These are phyloP conservation scores for Cyclargus thomasi DNA, from an alignment of 1,140 invertebrate species.

Conservation along the genomic window DNA sequence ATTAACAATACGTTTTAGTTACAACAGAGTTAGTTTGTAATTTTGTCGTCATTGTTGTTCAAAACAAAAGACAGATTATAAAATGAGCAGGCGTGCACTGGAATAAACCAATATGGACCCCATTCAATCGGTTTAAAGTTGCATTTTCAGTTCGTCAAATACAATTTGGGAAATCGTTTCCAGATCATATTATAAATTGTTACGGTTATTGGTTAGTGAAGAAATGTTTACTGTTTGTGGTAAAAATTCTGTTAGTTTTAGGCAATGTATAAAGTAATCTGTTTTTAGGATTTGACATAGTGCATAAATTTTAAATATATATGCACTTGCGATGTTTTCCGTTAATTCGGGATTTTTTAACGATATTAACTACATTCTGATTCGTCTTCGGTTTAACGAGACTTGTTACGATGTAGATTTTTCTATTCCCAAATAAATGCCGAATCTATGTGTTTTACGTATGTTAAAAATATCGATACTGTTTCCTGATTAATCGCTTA, in stretches of 20 bases:
- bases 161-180: slow-evolving; percentile 2
- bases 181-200: slow-evolving; percentile 1
- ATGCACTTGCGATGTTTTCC: no score
- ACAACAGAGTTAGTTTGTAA: slow-evolving; percentile 10
- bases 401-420: no score
- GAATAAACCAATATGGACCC: neutral
- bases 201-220: slow-evolving; percentile 8
- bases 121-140: neutral
- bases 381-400: no score
- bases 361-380: no score
- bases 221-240: neutral
- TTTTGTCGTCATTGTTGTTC: slow-evolving; percentile 6
- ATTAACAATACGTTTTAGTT: slow-evolving; percentile 7
- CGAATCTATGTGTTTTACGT: no score
- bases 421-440: no score
- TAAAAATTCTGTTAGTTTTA: neutral
- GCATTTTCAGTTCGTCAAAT: neutral
- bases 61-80: slow-evolving; percentile 12
- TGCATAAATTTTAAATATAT: no score
- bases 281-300: no score
- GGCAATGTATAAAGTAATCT: neutral
- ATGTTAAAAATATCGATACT: no score
- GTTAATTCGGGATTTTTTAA: no score
- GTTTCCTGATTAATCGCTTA: no score
- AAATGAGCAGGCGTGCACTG: neutral